These are phyloP conservation scores for Agrochola macilenta DNA, from an alignment of 2,888 invertebrate genomes.

Conservation along the genomic window DNA sequence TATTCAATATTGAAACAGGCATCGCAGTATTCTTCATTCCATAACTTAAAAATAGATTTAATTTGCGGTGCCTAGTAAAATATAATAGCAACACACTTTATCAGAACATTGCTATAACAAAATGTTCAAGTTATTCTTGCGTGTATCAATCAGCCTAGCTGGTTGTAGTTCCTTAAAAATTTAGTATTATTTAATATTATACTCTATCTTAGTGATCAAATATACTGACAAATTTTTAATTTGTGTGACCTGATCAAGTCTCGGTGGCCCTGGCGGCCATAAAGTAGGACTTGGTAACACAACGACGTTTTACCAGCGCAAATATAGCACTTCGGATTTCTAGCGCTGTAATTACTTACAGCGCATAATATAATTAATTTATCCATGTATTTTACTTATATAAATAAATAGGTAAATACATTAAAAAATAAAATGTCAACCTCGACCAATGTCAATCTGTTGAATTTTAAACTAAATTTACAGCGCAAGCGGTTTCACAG, in stretches of 20 bases:
- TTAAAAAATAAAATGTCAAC: background rate
- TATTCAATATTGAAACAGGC: constrained; percentile 33
- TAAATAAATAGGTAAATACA: too few relatives aligned
- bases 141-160: constrained; percentile 6
- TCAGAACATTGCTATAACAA: constrained; percentile 4
- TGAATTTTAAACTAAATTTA: background rate
- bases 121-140: constrained; percentile 21
- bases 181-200: constrained; percentile 51
- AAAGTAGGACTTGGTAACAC: background rate
- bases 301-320: background rate
- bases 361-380: background rate
- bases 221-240: background rate
- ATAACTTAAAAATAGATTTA: constrained; percentile 41
- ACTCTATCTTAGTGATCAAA: constrained; percentile 15
- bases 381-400: background rate
- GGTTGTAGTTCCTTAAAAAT: constrained; percentile 51
- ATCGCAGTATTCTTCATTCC: constrained; percentile 52
- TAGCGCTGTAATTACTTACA: background rate
- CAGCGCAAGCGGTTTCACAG: background rate
- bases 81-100: constrained; percentile 48
- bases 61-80: constrained; percentile 52
- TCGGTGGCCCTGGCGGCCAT: background rate
- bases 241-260: background rate
- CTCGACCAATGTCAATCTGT: background rate
- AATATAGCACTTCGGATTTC: background rate